phyloP scores from a whole-genome alignment of 2,888 invertebrate species.

The Catocala fraxini region DNA sequence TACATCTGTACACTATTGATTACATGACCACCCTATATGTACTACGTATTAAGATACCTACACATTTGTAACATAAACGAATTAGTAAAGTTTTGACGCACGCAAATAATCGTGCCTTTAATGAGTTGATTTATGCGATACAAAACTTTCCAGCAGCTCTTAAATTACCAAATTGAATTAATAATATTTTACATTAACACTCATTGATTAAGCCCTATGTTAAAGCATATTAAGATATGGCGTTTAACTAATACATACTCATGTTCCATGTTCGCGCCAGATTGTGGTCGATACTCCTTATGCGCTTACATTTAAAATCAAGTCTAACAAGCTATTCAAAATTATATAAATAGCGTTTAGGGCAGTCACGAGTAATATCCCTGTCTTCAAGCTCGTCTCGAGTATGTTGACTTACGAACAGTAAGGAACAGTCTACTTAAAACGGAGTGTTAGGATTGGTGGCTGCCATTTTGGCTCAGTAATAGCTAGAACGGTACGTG shows the following conservation, averaged over 20 bases:
- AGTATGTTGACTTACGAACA: too few species aligned
- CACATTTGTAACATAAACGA: not conserved
- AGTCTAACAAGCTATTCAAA: constrained; percentile 15
- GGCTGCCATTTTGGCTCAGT: too few species aligned
- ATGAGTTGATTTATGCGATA: not conserved
- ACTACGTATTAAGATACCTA: constrained; percentile 8
- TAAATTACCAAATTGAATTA: constrained; percentile 20
- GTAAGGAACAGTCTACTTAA: too few species aligned
- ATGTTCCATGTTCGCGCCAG: constrained; percentile 20
- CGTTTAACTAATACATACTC: constrained; percentile 18
- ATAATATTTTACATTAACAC: constrained; percentile 32
- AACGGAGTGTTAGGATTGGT: too few species aligned
- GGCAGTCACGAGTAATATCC: not conserved
- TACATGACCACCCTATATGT: constrained; percentile 16
- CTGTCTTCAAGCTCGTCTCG: too few species aligned
- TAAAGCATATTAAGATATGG: constrained; percentile 25
- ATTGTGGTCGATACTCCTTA: constrained; percentile 18
- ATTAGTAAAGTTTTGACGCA: constrained; percentile 15
- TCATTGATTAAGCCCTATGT: constrained; percentile 20
- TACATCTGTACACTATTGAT: constrained; percentile 23
- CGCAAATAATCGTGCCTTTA: constrained; percentile 24
- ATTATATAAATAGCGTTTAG: not conserved
- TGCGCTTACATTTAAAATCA: constrained; percentile 20
- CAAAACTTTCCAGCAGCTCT: constrained; percentile 5
- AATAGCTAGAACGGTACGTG: not conserved